A percentile compares a stretch with the other conserved stretches of the same genome.
These are phyloP conservation scores for Cataglyphis altisquamis DNA, from an alignment of 2,888 invertebrate species.

Conservation along the genomic window DNA sequence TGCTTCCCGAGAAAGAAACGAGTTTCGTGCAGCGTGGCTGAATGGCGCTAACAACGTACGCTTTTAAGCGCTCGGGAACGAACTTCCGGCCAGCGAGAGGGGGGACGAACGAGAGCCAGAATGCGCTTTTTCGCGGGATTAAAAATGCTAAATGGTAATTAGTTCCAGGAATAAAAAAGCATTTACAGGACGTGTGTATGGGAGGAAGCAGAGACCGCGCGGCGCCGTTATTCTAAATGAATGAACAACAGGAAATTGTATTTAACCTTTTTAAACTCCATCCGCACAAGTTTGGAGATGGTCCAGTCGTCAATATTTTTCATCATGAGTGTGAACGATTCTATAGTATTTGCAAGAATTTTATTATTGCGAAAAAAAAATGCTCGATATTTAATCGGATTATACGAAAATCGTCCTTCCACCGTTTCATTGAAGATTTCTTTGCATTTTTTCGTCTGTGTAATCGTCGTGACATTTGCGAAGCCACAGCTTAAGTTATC, in stretches of 20 bases:
- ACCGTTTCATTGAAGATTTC: slow-evolving; percentile 18
- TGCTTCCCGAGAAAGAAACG: slow-evolving; percentile 66
- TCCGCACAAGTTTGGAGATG: slow-evolving; percentile 67
- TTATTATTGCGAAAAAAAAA: slow-evolving; percentile 30
- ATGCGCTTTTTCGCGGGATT: slow-evolving; percentile 81
- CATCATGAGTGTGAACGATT: slow-evolving; percentile 40
- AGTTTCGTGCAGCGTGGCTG: slow-evolving; percentile 69
- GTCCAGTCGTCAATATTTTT: slow-evolving; percentile 63
- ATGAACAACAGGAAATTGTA: slow-evolving; percentile 83
- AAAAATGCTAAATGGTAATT: slow-evolving; percentile 85
- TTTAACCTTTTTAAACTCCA: slow-evolving; percentile 79
- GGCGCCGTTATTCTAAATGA: slow-evolving; percentile 83
- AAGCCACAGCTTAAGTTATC: slow-evolving; percentile 54
- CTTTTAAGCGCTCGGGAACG: slow-evolving; percentile 71
- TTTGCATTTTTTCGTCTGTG: not conserved
- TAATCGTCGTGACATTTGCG: not conserved
- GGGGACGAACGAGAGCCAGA: slow-evolving; percentile 59
- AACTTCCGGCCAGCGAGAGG: slow-evolving; percentile 69
- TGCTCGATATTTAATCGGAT: not conserved
- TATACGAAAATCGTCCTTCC: not conserved
- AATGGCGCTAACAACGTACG: slow-evolving; percentile 75
- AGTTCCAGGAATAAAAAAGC: slow-evolving; percentile 82
- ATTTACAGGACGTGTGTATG: slow-evolving; percentile 77
- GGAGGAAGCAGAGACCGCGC: slow-evolving; percentile 73
- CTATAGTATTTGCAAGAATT: slow-evolving; percentile 50